Evolutionary conservation across 1,140 invertebrate genomes (phyloP), one percentile per base, ranked within the genome.

Genomic region (Drosophila asahinai): DNA sequence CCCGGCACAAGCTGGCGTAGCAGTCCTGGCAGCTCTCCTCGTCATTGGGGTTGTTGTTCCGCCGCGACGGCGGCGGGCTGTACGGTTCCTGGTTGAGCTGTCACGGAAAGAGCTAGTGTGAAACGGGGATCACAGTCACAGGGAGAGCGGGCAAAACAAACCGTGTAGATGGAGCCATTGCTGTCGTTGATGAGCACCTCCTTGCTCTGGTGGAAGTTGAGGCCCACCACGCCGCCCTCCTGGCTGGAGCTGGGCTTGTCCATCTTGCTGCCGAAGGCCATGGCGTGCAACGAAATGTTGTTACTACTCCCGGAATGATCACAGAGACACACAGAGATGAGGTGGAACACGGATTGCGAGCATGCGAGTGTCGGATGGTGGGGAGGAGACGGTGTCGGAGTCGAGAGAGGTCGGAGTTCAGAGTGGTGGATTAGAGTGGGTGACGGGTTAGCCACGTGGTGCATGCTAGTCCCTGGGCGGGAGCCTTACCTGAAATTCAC

Each of bases 201-300:
- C 95, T 97, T 97, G 92, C 96, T 97, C 93, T 97, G 97, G 93
- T 97, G 96, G 94, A 97, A 98, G 93, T 97, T 97, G 3, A 98
- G 94, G 0, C 97, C 97, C 17, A 97, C 95, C 0, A 97, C 97
- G 59, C 96, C 96, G 49, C 96, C 96, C 89, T 97, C 97, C 76
- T 97, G 96, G 9, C 96, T 96, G 87, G 96, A 97, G 5, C 97
- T 96, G 9, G 96, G 96, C 77, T 97, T 96, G 81, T 96, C 96
- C 83, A 97, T 96, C 91, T 97, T 97, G 63, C 91, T 93, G 63
- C 95, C 95, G 94, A 96, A 97, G 91, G 97, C 95, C 91, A 97
- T 94, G 74, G 96, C 95, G 74, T 96, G 96, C 81, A 97, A 94
- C 78, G 96, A 96, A 70, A 96, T 96, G 89, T 97, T 97, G 81